phyloP scores from a whole-genome alignment of 2,888 invertebrate species.

The Drosophila mayaguana region DNA sequence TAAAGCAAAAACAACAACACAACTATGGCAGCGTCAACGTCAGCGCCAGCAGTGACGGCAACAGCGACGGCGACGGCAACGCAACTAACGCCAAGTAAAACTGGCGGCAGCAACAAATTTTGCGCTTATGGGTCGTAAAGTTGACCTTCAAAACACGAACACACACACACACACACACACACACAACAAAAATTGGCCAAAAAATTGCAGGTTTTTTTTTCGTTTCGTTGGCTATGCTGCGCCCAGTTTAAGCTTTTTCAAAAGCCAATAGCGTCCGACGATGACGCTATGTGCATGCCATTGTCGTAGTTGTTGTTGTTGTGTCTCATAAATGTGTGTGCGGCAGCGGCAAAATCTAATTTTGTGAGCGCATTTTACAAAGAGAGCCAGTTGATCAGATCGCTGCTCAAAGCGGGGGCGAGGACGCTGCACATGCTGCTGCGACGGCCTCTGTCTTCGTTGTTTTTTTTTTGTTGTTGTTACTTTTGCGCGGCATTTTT shows the following conservation, averaged over 20 bases:
- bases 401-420: conserved; percentile 53
- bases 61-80: conserved; percentile 63
- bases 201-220: conserved; percentile 72
- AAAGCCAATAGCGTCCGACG: conserved; percentile 53
- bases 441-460: conserved; percentile 10
- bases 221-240: conserved; percentile 71
- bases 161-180: conserved; percentile 42
- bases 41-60: conserved; percentile 40
- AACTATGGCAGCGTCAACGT: conserved; percentile 41
- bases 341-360: conserved; percentile 69
- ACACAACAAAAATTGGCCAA: conserved; percentile 74
- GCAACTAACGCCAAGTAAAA: conserved; percentile 81
- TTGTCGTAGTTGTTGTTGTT: conserved; percentile 41
- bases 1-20: conserved; percentile 66
- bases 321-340: conserved; percentile 71
- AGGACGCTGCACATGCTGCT: conserved; percentile 44
- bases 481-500: conserved; percentile 30
- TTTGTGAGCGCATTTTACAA: conserved; percentile 72
- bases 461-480: conserved; percentile 31
- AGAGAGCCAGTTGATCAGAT: conserved; percentile 48
- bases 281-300: conserved; percentile 73
- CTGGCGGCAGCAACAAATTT: conserved; percentile 68
- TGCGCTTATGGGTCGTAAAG: conserved; percentile 85
- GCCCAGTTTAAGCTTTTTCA: conserved; percentile 71
- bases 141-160: conserved; percentile 84